Evolutionary conservation across 2,113 vertebrate genomes (phyloP).

Genomic region (Rattus rattus): DNA sequence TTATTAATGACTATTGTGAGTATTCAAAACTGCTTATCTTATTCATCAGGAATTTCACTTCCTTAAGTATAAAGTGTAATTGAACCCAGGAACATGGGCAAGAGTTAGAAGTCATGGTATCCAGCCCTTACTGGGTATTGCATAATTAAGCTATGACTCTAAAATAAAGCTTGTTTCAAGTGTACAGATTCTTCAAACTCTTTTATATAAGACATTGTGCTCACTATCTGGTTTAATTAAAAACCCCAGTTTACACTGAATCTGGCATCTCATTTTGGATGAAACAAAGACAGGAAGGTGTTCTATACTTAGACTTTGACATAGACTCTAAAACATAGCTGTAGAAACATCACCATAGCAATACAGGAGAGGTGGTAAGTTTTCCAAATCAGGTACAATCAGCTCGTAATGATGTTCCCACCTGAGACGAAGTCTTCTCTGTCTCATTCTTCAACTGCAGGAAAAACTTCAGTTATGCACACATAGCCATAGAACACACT

Average conservation of each 20-base stretch:
- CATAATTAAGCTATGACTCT: neutral
- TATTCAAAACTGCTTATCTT: neutral
- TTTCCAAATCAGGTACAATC: fast-evolving
- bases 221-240: neutral
- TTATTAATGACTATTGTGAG: neutral
- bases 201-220: neutral
- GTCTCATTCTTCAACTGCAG: neutral
- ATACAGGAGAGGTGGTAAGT: neutral
- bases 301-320: neutral
- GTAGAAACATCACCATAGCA: neutral
- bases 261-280: neutral
- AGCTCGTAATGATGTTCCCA: too few species aligned
- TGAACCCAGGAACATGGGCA: neutral
- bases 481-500: neutral
- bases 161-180: slow-evolving; percentile 6
- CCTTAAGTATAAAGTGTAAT: neutral
- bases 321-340: neutral
- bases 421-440: neutral
- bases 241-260: neutral
- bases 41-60: slow-evolving; percentile 7
- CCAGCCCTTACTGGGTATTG: neutral
- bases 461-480: neutral
- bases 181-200: neutral
- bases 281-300: neutral
- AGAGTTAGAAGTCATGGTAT: neutral